Percentiles rank a stretch among this genome's conserved stretches.
phyloP scores from a whole-genome alignment of 2,797 vertebrate genomes.

The Pipistrellus pipistrellus region DNA sequence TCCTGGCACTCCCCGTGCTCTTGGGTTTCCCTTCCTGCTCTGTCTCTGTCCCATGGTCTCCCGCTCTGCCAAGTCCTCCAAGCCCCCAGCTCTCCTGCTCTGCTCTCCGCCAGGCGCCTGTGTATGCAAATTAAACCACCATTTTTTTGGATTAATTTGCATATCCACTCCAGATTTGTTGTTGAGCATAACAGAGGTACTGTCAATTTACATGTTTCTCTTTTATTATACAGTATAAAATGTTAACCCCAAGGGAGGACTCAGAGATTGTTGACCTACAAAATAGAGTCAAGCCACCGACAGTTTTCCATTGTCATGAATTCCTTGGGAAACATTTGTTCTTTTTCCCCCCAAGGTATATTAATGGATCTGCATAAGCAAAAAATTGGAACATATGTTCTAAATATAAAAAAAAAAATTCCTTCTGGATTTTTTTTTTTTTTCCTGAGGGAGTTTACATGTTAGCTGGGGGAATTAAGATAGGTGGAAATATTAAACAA shows the following conservation, averaged over 20 bases:
- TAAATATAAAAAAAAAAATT: not conserved
- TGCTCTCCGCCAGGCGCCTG: too few species aligned
- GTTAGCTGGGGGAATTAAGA: conserved; percentile 16
- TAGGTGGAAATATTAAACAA: conserved; percentile 23
- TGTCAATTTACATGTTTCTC: too few species aligned
- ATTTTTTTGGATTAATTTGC: too few species aligned
- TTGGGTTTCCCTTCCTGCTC: too few species aligned
- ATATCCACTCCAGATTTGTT: too few species aligned
- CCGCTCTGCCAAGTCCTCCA: too few species aligned
- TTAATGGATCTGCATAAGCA: not conserved
- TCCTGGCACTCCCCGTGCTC: too few species aligned
- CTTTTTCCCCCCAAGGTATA: conserved; percentile 1
- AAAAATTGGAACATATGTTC: conserved; percentile 12
- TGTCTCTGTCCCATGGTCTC: too few species aligned
- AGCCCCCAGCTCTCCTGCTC: too few species aligned
- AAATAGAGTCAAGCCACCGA: not conserved
- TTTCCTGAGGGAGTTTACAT: not conserved
- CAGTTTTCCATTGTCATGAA: not conserved
- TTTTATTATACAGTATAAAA: not conserved
- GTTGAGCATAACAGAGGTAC: too few species aligned
- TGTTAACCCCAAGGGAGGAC: not conserved
- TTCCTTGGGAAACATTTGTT: not conserved
- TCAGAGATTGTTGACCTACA: not conserved
- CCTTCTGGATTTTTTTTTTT: conserved; percentile 47
- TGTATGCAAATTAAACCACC: too few species aligned